Percentiles rank a stretch among this genome's conserved stretches.
Evolutionary conservation across 2,888 invertebrate genomes (phyloP).

Genomic region (Cheiracanthium punctorium): DNA sequence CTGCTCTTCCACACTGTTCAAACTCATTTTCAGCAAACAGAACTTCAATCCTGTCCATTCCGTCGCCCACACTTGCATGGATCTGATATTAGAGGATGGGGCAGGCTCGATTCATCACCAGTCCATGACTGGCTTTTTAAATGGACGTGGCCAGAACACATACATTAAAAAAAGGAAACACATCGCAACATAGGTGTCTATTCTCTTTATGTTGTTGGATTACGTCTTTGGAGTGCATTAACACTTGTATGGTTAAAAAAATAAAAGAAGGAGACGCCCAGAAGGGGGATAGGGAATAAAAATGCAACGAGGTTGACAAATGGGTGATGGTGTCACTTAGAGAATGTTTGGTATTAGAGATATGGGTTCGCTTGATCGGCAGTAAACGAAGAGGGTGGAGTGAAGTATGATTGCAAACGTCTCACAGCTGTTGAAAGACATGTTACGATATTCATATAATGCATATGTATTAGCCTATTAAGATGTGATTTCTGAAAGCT

Average conservation of each 20-base stretch:
- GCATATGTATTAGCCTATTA: too few relatives aligned
- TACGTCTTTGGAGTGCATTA: not conserved
- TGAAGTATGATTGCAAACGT: not conserved
- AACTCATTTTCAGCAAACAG: not conserved
- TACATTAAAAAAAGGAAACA: not conserved
- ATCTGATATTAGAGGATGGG: not conserved
- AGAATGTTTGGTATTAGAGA: not conserved
- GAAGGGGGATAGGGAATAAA: not conserved
- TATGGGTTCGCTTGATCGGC: not conserved
- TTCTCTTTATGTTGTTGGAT: conserved; percentile 8
- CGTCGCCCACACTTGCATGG: not conserved
- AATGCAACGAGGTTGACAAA: not conserved
- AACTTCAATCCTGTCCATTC: not conserved
- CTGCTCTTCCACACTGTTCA: not conserved
- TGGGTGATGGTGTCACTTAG: conserved; percentile 10
- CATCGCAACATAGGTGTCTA: not conserved
- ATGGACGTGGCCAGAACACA: not conserved
- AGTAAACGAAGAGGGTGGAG: not conserved
- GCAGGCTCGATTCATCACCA: not conserved
- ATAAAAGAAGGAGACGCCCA: not conserved
- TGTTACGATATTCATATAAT: too few relatives aligned
- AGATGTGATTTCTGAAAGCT: too few relatives aligned
- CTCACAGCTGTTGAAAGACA: too few relatives aligned
- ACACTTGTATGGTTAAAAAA: not conserved
- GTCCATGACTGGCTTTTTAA: conserved; percentile 1